A percentile compares a stretch with the other conserved stretches of the same genome.
Evolutionary conservation across 2,797 vertebrate species (phyloP).

Genomic region (Pseudocheirus occidentalis): DNA sequence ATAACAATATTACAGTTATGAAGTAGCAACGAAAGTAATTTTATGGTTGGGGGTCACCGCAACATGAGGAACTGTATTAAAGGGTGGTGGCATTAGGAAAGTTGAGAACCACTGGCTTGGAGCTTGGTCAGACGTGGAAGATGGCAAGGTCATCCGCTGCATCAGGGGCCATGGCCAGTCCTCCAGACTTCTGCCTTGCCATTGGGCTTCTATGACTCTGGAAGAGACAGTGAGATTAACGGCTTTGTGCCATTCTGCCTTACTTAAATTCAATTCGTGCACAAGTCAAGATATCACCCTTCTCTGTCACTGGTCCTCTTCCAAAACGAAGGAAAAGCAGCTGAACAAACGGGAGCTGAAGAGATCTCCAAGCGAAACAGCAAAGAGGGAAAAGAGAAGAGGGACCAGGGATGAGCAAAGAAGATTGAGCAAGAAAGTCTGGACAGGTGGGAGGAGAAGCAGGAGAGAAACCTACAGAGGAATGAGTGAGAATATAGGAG

Average conservation of each 20-base stretch:
- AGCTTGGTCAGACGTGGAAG: not conserved
- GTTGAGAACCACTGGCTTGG: too few relatives aligned
- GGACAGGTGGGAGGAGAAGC: not conserved
- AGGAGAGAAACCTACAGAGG: not conserved
- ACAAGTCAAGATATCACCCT: not conserved
- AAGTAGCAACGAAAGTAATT: too few relatives aligned
- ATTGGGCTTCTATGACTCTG: not conserved
- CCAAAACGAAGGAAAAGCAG: not conserved
- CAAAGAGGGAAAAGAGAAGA: not conserved
- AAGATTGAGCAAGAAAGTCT: not conserved
- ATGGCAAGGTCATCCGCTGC: not conserved
- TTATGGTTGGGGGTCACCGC: too few relatives aligned
- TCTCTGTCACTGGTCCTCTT: not conserved
- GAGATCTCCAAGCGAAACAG: not conserved
- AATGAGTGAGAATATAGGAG: not conserved
- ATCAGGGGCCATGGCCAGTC: too few relatives aligned
- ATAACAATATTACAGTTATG: too few relatives aligned
- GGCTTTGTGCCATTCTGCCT: not conserved
- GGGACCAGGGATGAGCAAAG: not conserved
- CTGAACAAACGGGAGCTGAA: not conserved
- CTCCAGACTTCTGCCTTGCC: not conserved
- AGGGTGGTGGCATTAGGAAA: too few relatives aligned
- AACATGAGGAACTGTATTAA: too few relatives aligned
- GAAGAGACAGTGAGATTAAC: not conserved
- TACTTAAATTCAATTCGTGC: not conserved